Conservation (phyloP, 2,113 vertebrate species). For the Ahaetulla prasina region DNA sequence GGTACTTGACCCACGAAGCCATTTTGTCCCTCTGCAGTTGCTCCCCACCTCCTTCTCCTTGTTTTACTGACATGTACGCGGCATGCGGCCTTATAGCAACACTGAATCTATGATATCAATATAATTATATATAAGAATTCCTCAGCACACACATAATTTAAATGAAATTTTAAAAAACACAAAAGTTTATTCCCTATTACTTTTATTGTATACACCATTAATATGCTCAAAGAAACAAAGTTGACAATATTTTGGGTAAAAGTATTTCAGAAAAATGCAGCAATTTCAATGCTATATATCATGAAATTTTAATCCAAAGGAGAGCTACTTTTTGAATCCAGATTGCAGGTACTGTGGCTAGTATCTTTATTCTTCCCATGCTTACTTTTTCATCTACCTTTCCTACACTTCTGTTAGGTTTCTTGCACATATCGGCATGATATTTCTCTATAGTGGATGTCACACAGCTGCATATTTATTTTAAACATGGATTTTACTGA, state of each 20-base stretch:
- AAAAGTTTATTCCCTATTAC: not conserved
- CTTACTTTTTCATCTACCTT: accelerated
- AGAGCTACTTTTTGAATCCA: not conserved
- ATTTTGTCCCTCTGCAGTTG: not conserved
- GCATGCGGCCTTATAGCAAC: not conserved
- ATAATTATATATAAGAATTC: not conserved
- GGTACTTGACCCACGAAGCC: not conserved
- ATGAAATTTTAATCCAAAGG: not conserved
- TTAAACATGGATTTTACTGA: constrained; percentile 63
- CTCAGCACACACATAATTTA: not conserved
- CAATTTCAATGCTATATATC: not conserved
- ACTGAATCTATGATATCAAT: not conserved
- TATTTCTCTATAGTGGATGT: not conserved
- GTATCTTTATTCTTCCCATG: accelerated
- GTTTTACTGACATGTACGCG: not conserved
- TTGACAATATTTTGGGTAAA: accelerated
- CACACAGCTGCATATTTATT: not conserved
- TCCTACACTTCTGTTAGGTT: not conserved
- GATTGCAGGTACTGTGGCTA: not conserved
- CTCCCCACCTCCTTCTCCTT: not conserved
- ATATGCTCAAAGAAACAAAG: accelerated
- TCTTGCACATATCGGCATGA: accelerated
- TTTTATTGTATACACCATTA: not conserved
- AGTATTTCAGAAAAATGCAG: not conserved
- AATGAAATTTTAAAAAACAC: not conserved